Evolutionary conservation across 2,113 vertebrate species (phyloP).

Genomic region (Anhinga anhinga): DNA sequence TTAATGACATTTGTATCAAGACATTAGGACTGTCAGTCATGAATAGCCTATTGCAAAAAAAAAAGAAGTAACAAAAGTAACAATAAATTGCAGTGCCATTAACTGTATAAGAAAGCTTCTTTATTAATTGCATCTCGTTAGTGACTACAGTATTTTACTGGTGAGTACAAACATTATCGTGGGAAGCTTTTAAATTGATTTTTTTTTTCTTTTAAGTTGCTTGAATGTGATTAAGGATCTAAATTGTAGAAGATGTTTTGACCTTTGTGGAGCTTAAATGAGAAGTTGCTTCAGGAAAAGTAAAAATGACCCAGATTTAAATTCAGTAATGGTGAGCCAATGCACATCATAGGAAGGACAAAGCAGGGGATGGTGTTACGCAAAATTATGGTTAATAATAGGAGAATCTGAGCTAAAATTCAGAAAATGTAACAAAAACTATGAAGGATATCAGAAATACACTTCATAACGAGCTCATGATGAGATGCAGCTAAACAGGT

Average conservation of each 20-base stretch:
- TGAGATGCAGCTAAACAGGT: not conserved
- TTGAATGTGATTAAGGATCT: not conserved
- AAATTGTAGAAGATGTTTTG: not conserved
- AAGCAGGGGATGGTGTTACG: not conserved
- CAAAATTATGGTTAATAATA: not conserved
- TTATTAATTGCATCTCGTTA: not conserved
- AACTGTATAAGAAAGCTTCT: not conserved
- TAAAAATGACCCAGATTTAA: not conserved
- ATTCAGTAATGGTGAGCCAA: not conserved
- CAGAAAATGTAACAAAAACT: not conserved
- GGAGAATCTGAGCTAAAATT: not conserved
- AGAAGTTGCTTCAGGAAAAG: not conserved
- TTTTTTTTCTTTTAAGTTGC: not conserved
- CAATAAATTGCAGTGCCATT: not conserved
- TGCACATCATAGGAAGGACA: accelerated
- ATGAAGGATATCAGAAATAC: not conserved
- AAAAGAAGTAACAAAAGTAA: not conserved
- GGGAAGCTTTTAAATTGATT: not conserved
- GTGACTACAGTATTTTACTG: not conserved
- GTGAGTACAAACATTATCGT: not conserved
- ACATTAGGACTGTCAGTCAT: not conserved
- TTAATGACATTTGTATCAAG: not conserved
- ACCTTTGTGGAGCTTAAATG: not conserved
- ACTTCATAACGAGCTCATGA: not conserved
- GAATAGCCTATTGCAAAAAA: not conserved